Percentiles rank a stretch among this genome's conserved stretches.
These are phyloP conservation scores for Limnephilus marmoratus DNA, from an alignment of 2,888 invertebrate genomes.

Conservation along the genomic window DNA sequence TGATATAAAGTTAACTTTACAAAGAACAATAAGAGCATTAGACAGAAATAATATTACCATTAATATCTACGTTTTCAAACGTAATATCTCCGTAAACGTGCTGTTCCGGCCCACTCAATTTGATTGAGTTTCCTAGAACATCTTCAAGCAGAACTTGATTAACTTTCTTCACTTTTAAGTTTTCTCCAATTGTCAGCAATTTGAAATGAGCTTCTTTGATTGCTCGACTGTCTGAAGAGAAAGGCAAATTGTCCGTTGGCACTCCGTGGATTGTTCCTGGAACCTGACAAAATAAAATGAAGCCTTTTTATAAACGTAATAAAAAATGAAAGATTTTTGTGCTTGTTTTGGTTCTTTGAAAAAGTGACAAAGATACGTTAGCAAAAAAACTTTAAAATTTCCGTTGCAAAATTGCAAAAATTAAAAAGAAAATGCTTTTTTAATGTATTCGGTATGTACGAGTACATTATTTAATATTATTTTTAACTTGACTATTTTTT, in stretches of 20 bases:
- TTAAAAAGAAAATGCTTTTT: no score
- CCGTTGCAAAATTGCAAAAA: no score
- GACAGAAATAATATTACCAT: slow-evolving; percentile 17
- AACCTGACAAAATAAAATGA: slow-evolving; percentile 9
- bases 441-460: no score
- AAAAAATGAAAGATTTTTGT: not conserved
- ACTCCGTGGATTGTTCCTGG: slow-evolving; percentile 54
- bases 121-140: slow-evolving; percentile 53
- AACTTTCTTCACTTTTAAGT: slow-evolving; percentile 54
- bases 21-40: no score
- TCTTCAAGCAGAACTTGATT: slow-evolving; percentile 50
- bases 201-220: slow-evolving; percentile 54
- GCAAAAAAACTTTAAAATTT: no score
- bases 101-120: slow-evolving; percentile 56
- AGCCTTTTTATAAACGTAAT: not conserved
- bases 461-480: no score
- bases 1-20: no score
- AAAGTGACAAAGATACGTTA: no score
- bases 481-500: no score
- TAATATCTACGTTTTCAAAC: slow-evolving; percentile 55
- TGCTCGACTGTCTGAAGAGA: slow-evolving; percentile 36
- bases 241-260: slow-evolving; percentile 37
- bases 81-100: slow-evolving; percentile 54
- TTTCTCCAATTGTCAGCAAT: slow-evolving; percentile 41
- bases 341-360: not conserved